Percentiles rank a stretch among this genome's conserved stretches.
Conservation (phyloP, 2,888 invertebrate species). For the Callyntrura guangdongensis region DNA sequence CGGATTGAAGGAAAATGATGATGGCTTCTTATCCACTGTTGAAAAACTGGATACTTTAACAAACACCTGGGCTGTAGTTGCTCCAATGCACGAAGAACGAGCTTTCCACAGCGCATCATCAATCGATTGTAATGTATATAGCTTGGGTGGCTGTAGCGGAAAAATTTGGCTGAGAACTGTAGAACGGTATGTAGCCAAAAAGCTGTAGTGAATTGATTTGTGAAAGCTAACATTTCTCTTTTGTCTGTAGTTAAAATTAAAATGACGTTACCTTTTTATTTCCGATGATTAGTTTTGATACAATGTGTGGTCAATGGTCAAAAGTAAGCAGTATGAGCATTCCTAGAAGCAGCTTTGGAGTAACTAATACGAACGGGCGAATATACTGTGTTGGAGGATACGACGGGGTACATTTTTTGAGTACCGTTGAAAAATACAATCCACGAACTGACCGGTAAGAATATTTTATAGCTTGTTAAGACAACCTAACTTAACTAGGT, state of each 20-base stretch:
- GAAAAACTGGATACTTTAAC: constrained; percentile 85
- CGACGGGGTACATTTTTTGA: constrained; percentile 85
- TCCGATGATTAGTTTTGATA: constrained; percentile 84
- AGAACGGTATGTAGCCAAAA: constrained; percentile 84
- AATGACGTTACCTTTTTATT: constrained; percentile 10
- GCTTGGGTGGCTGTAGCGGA: constrained; percentile 85
- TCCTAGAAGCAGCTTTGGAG: constrained; percentile 85
- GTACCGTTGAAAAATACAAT: constrained; percentile 86
- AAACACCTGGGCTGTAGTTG: constrained; percentile 85
- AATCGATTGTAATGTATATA: constrained; percentile 85
- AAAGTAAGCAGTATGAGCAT: constrained; percentile 85
- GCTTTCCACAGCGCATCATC: constrained; percentile 85
- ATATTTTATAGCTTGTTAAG: neutral
- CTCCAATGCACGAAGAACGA: constrained; percentile 85
- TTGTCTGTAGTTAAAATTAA: neutral
- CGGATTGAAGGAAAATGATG: constrained; percentile 82
- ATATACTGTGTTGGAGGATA: constrained; percentile 85
- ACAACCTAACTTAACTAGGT: no score
- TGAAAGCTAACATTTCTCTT: neutral
- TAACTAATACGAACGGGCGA: constrained; percentile 85
- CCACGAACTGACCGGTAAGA: constrained; percentile 85
- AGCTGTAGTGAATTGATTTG: neutral
- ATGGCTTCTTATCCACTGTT: constrained; percentile 83
- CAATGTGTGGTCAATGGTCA: constrained; percentile 85
- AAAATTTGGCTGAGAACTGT: constrained; percentile 85